phyloP scores from a whole-genome alignment of 2,797 vertebrate species.

The Pelochelys cantorii region DNA sequence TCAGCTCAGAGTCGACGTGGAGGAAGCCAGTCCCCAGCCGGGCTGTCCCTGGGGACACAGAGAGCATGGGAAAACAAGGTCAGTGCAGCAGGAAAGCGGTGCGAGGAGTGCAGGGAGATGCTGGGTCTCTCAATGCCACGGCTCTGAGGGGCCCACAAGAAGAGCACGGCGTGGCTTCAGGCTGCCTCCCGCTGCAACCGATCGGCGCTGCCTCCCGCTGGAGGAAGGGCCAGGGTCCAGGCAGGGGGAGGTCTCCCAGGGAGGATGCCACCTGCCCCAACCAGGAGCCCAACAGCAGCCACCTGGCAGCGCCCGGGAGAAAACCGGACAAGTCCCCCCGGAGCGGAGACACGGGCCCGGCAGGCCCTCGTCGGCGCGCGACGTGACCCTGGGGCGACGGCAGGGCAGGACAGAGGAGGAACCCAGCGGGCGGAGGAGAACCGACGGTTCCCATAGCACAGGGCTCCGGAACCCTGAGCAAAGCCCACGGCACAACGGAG shows the following conservation, averaged over 20 bases:
- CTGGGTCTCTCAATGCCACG: not conserved
- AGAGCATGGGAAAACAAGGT: not conserved
- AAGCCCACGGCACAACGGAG: no score
- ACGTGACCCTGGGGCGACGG: no score
- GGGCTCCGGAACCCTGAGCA: not conserved
- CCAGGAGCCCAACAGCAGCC: not conserved
- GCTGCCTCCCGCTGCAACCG: not conserved
- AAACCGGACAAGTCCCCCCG: not conserved
- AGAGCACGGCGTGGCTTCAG: not conserved
- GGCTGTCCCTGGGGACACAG: slow-evolving; percentile 68
- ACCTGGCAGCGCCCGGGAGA: not conserved
- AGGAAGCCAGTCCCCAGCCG: slow-evolving; percentile 70
- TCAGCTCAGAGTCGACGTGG: slow-evolving; percentile 58
- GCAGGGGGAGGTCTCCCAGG: not conserved
- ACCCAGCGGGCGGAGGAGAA: not conserved
- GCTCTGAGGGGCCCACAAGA: not conserved
- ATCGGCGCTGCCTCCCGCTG: not conserved
- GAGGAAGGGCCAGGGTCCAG: not conserved
- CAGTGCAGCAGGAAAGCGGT: not conserved
- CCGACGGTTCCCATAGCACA: not conserved
- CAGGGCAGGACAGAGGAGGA: not conserved
- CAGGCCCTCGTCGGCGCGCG: no score
- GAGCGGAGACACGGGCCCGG: not conserved
- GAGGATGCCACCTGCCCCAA: not conserved
- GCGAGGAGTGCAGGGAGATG: not conserved